Evolutionary conservation across 2,888 invertebrate genomes (phyloP).

Genomic region (Congeria kusceri): DNA sequence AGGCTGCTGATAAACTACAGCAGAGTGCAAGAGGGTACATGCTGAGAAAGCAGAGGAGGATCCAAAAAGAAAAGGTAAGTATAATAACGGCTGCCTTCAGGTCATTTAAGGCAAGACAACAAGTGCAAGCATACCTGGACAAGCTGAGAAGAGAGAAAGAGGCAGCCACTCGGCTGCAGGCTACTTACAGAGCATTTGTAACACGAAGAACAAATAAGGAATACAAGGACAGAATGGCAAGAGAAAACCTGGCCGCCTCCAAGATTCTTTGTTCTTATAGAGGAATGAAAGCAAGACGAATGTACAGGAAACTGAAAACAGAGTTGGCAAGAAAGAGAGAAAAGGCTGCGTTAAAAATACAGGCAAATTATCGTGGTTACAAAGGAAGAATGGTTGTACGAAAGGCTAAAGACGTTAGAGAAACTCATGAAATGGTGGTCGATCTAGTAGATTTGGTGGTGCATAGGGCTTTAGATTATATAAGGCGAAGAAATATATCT

Average conservation of each 20-base stretch:
- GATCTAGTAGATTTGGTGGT: slow-evolving; percentile 44
- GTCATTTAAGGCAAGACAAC: slow-evolving; percentile 25
- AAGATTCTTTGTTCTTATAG: slow-evolving; percentile 24
- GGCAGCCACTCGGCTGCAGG: slow-evolving; percentile 23
- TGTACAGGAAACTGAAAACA: slow-evolving; percentile 3
- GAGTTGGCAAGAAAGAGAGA: slow-evolving; percentile 10
- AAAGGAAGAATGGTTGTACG: slow-evolving; percentile 36
- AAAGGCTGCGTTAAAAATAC: slow-evolving; percentile 49
- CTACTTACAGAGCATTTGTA: slow-evolving; percentile 21
- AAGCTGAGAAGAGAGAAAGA: slow-evolving; percentile 15
- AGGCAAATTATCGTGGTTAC: slow-evolving; percentile 52
- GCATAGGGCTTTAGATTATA: slow-evolving; percentile 36
- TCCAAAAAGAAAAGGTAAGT: slow-evolving; percentile 14
- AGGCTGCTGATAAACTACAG: slow-evolving; percentile 32
- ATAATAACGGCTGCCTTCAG: slow-evolving; percentile 26
- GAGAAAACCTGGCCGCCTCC: slow-evolving; percentile 25
- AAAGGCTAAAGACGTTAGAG: slow-evolving; percentile 21
- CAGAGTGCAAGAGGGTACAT: slow-evolving; percentile 39
- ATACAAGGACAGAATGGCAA: slow-evolving; percentile 29
- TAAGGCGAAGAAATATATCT: slow-evolving; percentile 29
- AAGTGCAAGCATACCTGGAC: slow-evolving; percentile 1
- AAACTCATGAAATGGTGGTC: slow-evolving; percentile 29
- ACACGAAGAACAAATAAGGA: slow-evolving; percentile 11
- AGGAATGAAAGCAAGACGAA: slow-evolving; percentile 27
- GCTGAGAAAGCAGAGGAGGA: slow-evolving; percentile 8